Evolutionary conservation across 2,888 invertebrate genomes (phyloP).

Genomic region (Lamellibrachia columna): DNA sequence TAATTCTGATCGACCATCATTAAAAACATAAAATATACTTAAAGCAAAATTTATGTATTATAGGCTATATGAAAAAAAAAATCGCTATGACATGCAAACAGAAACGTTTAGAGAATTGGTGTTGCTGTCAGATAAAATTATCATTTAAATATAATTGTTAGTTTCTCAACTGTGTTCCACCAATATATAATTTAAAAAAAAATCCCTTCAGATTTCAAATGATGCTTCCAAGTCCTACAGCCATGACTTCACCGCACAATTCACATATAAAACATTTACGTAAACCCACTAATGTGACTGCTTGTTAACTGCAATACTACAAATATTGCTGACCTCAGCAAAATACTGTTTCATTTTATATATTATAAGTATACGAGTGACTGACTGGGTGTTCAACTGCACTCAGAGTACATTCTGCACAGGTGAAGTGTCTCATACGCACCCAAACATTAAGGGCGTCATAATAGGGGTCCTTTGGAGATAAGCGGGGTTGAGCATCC

Average conservation of each 20-base stretch:
- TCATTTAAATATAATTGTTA: not conserved
- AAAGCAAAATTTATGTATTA: not conserved
- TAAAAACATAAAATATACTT: not conserved
- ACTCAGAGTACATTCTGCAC: no score
- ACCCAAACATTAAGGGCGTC: conserved; percentile 64
- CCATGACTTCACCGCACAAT: no score
- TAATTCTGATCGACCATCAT: not conserved
- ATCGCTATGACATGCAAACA: not conserved
- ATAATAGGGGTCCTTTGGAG: conserved; percentile 49
- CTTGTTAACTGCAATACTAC: no score
- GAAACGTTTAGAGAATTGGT: not conserved
- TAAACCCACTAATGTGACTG: no score
- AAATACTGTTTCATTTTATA: no score
- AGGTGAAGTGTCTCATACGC: conserved; percentile 27
- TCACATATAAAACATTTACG: no score
- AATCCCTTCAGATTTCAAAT: not conserved
- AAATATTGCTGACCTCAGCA: no score
- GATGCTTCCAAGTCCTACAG: not conserved
- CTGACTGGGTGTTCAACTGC: no score
- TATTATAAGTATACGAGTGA: no score
- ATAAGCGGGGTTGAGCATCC: not conserved
- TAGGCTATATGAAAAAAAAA: not conserved
- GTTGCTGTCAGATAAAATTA: no score
- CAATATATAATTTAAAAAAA: not conserved
- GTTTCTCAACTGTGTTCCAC: not conserved